phyloP scores from a whole-genome alignment of 2,888 invertebrate species.

The Pseudolycoriella hygida region DNA sequence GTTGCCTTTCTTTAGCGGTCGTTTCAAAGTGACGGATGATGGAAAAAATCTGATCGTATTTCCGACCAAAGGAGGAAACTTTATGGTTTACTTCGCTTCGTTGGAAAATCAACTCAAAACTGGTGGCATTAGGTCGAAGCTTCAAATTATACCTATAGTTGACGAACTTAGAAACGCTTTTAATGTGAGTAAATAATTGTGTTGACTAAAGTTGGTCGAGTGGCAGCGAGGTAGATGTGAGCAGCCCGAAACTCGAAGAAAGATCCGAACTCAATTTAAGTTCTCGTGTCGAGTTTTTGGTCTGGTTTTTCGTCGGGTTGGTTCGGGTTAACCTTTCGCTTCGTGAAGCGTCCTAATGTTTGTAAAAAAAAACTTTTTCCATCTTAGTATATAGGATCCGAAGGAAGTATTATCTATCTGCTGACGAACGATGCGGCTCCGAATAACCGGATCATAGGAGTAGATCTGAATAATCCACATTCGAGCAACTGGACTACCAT shows the following conservation, averaged over 20 bases:
- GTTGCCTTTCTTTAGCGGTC: conserved; percentile 32
- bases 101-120: conserved; percentile 36
- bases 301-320: too few species aligned
- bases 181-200: too few species aligned
- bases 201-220: too few species aligned
- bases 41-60: conserved; percentile 77
- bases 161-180: conserved; percentile 86
- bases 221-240: too few species aligned
- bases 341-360: too few species aligned
- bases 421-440: conserved; percentile 88
- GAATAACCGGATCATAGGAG: conserved; percentile 72
- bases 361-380: too few species aligned
- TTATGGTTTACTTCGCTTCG: conserved; percentile 72
- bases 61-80: conserved; percentile 80
- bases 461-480: conserved; percentile 54
- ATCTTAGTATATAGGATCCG: conserved; percentile 71
- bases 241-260: too few species aligned
- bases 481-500: conserved; percentile 69
- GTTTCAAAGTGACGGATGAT: conserved; percentile 75
- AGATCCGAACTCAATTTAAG: too few species aligned
- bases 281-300: too few species aligned
- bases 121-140: conserved; percentile 40
- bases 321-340: too few species aligned
- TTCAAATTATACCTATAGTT: conserved; percentile 62
- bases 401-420: conserved; percentile 64